Base-by-base conservation (phyloP, 2,797 vertebrate genomes). In the Toxotes lorentzi region DNA sequence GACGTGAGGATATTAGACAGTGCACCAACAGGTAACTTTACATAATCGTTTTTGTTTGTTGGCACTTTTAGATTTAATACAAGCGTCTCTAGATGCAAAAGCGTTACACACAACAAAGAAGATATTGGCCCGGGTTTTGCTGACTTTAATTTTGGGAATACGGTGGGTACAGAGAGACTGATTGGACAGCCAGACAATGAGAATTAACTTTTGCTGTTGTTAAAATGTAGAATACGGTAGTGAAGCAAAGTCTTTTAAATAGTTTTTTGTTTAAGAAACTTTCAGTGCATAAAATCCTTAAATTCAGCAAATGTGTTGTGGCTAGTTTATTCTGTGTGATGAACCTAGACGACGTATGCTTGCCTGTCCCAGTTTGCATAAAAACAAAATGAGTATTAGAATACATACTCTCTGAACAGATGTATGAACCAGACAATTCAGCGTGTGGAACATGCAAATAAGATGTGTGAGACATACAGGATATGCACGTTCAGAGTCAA, bases 1-100 rank as follows among this genome's bases (percentile, higher is more conserved):
- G 98, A 99, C 88, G 97, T 99, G 80, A 95, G 98, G 90, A 96
- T 99, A 91, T 92, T 98, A 73, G 98, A 99, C 96, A 99, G 98
- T 86, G 98, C 98, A 83, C 98, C 98, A 81, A 99, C 98, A 87
- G 98, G 98, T 99, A 93, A 91, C 72, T 76, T 61, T 11, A 16
- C 65, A 40, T 32, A 34, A 43, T 23, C 19, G 7, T 1, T 56
- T 74, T 61, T 35, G 27, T 70, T 62, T 16, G 7, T 21, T n/a
- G 32, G 10, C 27, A 53, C 71, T 51, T 74, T 14, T 3, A 62
- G 7, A n/a, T 41, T 50, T 23, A 17, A 61, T 9, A 21, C 35
- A 56, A 64, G 30, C 56, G 38, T 45, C 51, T 63, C 40, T 10
- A 1, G 32, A 16, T 50, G 61, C 51, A 51, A 19, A 34, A 35